A percentile compares a stretch with the other conserved stretches of the same genome.
Evolutionary conservation across 2,888 invertebrate species (phyloP).

Genomic region (Uropetala carovei): DNA sequence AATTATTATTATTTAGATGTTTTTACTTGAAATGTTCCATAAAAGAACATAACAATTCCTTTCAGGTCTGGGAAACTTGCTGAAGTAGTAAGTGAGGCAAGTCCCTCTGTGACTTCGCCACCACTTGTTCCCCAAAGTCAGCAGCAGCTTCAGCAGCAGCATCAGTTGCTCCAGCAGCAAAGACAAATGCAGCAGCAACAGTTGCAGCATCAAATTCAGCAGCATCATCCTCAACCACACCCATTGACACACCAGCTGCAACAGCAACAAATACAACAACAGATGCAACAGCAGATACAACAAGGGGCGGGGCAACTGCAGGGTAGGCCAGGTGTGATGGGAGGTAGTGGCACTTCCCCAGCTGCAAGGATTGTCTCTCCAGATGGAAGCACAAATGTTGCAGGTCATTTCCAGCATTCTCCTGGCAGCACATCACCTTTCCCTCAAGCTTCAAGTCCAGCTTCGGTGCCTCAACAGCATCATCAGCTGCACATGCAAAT

Average conservation of each 20-base stretch:
- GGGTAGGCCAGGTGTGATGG: constrained; percentile 82
- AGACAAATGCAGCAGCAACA: constrained; percentile 68
- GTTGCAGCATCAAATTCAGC: constrained; percentile 72
- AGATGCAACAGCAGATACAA: constrained; percentile 73
- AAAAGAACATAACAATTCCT: neutral
- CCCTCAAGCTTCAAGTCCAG: constrained; percentile 37
- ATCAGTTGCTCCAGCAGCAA: constrained; percentile 68
- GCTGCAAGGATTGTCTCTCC: constrained; percentile 78
- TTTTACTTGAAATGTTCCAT: neutral
- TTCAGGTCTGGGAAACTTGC: constrained; percentile 51
- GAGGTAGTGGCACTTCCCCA: constrained; percentile 78
- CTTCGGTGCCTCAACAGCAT: constrained; percentile 73
- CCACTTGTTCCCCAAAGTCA: constrained; percentile 70
- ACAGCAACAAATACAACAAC: constrained; percentile 77
- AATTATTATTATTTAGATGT: neutral
- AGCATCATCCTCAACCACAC: constrained; percentile 73
- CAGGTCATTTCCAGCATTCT: constrained; percentile 73
- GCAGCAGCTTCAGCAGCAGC: constrained; percentile 75
- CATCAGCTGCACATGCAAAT: constrained; percentile 71
- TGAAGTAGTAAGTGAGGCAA: constrained; percentile 41
- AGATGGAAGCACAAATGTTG: constrained; percentile 82
- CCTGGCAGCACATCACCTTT: constrained; percentile 47
- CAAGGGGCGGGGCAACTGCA: constrained; percentile 70
- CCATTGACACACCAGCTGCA: constrained; percentile 65
- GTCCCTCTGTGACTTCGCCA: constrained; percentile 31